These are phyloP conservation scores for Atrina japonica DNA, from an alignment of 2,888 invertebrate genomes.

Conservation along the genomic window DNA sequence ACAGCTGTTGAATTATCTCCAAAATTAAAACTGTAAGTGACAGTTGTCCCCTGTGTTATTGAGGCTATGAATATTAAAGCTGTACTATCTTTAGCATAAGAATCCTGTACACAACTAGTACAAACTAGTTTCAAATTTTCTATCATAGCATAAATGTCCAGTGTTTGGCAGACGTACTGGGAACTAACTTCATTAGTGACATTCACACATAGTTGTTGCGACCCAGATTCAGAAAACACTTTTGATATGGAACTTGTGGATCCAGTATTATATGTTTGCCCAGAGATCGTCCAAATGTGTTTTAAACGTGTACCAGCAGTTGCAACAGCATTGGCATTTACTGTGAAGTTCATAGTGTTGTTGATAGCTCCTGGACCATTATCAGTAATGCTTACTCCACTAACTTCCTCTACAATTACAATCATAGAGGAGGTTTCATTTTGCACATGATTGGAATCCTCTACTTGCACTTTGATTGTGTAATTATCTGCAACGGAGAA, in stretches of 20 bases:
- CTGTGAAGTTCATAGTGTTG: constrained; percentile 26
- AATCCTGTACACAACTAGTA: constrained; percentile 34
- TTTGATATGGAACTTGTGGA: constrained; percentile 5
- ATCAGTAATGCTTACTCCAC: constrained; percentile 30
- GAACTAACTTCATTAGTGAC: constrained; percentile 57
- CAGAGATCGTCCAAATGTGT: constrained; percentile 50
- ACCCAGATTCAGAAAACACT: constrained; percentile 18
- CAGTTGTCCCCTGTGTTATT: constrained; percentile 46
- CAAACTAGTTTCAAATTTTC: constrained; percentile 51
- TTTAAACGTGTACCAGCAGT: constrained; percentile 36
- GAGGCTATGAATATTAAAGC: constrained; percentile 48
- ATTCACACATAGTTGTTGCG: constrained; percentile 39
- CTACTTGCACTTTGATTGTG: constrained; percentile 47
- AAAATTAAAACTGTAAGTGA: constrained; percentile 52
- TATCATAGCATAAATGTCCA: constrained; percentile 54
- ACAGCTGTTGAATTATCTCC: constrained; percentile 44
- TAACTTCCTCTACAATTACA: constrained; percentile 54
- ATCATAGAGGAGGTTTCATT: constrained; percentile 31
- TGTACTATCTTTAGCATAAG: constrained; percentile 40
- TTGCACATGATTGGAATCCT: constrained; percentile 27
- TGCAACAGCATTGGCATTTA: constrained; percentile 33
- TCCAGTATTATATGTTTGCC: constrained; percentile 22
- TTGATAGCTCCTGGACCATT: constrained; percentile 42
- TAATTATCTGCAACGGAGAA: constrained; percentile 50
- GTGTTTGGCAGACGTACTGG: constrained; percentile 27